Evolutionary conservation across 1,140 invertebrate genomes (phyloP).

Genomic region (Drusus annulatus): DNA sequence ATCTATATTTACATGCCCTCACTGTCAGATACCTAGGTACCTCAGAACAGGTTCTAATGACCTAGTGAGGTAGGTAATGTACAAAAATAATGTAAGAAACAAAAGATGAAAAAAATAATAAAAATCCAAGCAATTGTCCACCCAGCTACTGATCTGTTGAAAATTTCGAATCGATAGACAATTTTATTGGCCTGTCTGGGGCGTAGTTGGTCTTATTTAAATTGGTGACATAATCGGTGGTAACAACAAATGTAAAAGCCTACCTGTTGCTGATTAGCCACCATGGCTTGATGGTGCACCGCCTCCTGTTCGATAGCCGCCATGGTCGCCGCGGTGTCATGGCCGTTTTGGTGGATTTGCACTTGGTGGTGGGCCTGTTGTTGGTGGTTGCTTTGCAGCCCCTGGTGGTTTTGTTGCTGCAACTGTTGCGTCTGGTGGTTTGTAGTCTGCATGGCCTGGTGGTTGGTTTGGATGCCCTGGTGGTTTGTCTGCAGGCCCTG

Average conservation of each 20-base stretch:
- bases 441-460: constrained; percentile 25
- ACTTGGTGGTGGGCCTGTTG: constrained; percentile 47
- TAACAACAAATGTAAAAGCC: background rate
- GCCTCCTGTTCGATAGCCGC: constrained; percentile 35
- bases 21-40: too few relatives aligned
- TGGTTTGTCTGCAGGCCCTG: constrained; percentile 10
- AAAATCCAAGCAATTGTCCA: too few relatives aligned
- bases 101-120: too few relatives aligned
- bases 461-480: constrained; percentile 43
- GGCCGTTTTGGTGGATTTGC: constrained; percentile 45
- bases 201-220: too few relatives aligned
- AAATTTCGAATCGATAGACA: too few relatives aligned
- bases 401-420: constrained; percentile 4
- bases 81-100: too few relatives aligned
- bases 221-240: too few relatives aligned
- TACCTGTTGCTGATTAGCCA: constrained; percentile 50
- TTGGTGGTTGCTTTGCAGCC: constrained; percentile 48
- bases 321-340: constrained; percentile 20
- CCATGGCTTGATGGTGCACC: constrained; percentile 63
- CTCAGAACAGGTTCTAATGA: too few relatives aligned
- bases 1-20: too few relatives aligned
- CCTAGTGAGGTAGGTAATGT: too few relatives aligned
- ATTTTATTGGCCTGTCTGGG: too few relatives aligned
- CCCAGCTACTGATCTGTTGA: too few relatives aligned
- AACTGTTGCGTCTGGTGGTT: background rate